Conservation (phyloP, 1,140 invertebrate species). For the Drosophila erecta region DNA sequence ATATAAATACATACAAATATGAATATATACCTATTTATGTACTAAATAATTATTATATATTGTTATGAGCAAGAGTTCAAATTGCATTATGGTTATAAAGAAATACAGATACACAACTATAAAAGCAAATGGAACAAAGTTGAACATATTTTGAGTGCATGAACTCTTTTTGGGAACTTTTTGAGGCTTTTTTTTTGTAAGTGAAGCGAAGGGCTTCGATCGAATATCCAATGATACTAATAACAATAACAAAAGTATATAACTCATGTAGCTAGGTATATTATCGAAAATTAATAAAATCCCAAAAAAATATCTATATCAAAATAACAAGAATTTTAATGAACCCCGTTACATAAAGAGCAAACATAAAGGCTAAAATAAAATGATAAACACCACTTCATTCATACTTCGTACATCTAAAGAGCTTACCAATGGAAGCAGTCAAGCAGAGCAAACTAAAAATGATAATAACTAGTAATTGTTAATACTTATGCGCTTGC, state of each 20-base stretch:
- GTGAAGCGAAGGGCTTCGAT: constrained; percentile 7
- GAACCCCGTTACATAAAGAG: constrained; percentile 33
- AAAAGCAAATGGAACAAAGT: constrained; percentile 80
- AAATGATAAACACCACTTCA: constrained; percentile 44
- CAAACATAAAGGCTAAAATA: constrained; percentile 38
- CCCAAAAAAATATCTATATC: constrained; percentile 45
- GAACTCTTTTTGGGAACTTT: constrained; percentile 70
- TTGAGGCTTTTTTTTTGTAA: constrained; percentile 76
- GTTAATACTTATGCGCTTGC: constrained; percentile 65
- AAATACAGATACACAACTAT: constrained; percentile 33
- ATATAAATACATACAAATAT: constrained; percentile 38
- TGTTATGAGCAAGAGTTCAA: constrained; percentile 82
- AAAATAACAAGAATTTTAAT: constrained; percentile 72
- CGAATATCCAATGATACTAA: constrained; percentile 20
- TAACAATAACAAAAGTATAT: constrained; percentile 30
- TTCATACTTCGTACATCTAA: constrained; percentile 66
- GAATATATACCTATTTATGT: constrained; percentile 71
- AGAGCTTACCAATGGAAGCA: constrained; percentile 66
- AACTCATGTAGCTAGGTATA: constrained; percentile 69
- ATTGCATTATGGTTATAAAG: constrained; percentile 71
- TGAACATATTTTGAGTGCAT: constrained; percentile 79
- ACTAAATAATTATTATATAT: constrained; percentile 66
- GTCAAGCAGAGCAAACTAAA: constrained; percentile 24
- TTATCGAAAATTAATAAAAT: constrained; percentile 68
- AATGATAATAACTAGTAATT: constrained; percentile 46